phyloP scores from a whole-genome alignment of 2,888 invertebrate genomes.

The Rhorus exstirpatorius region DNA sequence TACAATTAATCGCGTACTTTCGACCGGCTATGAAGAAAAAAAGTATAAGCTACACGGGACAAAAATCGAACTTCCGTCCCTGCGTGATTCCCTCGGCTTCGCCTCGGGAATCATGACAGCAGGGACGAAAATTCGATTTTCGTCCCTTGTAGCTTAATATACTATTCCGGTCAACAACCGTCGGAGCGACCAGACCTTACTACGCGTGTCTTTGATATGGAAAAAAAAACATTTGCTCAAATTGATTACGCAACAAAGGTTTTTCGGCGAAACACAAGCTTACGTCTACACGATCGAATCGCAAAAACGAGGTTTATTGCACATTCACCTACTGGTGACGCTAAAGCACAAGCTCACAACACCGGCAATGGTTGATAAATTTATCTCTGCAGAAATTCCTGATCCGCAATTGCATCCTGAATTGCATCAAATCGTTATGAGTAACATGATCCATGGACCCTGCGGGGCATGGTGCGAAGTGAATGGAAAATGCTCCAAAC shows the following conservation, averaged over 20 bases:
- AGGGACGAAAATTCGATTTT: no score
- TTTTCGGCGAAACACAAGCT: slow-evolving; percentile 64
- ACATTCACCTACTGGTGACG: slow-evolving; percentile 71
- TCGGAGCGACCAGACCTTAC: slow-evolving; percentile 70
- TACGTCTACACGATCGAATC: slow-evolving; percentile 71
- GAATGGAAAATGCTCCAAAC: slow-evolving; percentile 75
- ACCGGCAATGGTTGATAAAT: slow-evolving; percentile 67
- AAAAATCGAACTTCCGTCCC: no score
- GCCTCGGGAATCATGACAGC: no score
- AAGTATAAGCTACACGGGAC: no score
- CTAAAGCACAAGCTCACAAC: slow-evolving; percentile 69
- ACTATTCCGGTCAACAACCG: slow-evolving; percentile 65
- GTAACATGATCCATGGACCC: slow-evolving; percentile 82
- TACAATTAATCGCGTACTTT: no score
- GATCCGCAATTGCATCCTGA: slow-evolving; percentile 73
- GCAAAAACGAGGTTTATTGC: slow-evolving; percentile 75
- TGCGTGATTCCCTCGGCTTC: no score
- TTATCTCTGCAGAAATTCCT: slow-evolving; percentile 80
- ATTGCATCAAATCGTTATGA: slow-evolving; percentile 78
- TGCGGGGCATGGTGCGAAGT: slow-evolving; percentile 76
- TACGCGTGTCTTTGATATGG: slow-evolving; percentile 66
- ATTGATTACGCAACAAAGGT: no score
- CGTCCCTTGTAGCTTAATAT: no score
- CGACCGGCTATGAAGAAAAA: no score
- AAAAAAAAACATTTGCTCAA: slow-evolving; percentile 53